Base-by-base conservation (phyloP, 1,140 invertebrate genomes). In the Bicyclus anynana region DNA sequence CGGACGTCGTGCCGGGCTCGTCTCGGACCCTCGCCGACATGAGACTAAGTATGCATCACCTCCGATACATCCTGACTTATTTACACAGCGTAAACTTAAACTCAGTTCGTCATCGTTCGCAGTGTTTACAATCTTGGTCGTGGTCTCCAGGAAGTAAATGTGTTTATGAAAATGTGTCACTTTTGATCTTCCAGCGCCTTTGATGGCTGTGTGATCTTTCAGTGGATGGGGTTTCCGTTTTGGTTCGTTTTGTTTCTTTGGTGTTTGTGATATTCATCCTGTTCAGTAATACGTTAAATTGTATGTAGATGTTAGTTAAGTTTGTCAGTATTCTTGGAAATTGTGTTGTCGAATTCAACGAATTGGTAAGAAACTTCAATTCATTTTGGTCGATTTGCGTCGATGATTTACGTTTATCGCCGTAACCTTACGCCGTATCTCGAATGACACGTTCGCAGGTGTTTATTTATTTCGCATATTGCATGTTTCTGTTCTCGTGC, bases 11-110 rank as follows among this genome's bases (percentile, higher is more conserved):
- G 70, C 73, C 72, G 69, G 69, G 68, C 68, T 64, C 69, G 72
- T 66, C 67, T 72, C 76, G 67, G 69, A 64, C 71, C 66, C 67
- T 72, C 80, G 67, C 72, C 79, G 76, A 74, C 80, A 87, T 87
- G 85, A 82, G 79, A 77, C 69, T 82, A 76, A 86, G 84, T 87
- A 86, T 74, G 84, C 82, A 73, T 72, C 64, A 72, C 67, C 72
- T 70, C 72, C 62, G 57, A 72, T 67, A 63, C 65, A 75, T 65
- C 63, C 63, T 76, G 59, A 56, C 67, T 72, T 37, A 54, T 44
- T 63, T 33, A 12, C 29, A 12, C n/a, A 33, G 29, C 29, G 10
- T 33, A 4, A 33, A 33, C 23, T 23, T 23, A 4, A 33, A 33
- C 23, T 23, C 7, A 33, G 29, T 33, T 33, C 29, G 29, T 33